These are phyloP conservation scores for Acrobasis repandana DNA, from an alignment of 2,888 invertebrate species.

Conservation along the genomic window DNA sequence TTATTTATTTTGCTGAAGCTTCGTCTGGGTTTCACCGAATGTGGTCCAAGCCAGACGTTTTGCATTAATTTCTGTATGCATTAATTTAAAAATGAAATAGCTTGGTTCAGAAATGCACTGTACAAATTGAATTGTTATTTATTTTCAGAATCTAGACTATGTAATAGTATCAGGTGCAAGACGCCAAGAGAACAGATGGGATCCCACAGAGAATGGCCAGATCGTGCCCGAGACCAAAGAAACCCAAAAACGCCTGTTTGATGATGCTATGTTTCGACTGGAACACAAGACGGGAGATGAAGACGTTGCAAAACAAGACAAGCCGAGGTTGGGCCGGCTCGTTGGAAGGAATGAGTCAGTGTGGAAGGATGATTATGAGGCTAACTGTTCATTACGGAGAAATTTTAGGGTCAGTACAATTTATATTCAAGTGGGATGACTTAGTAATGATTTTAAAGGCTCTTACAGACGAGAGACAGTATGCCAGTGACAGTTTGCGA, in stretches of 20 bases:
- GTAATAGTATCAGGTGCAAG: constrained; percentile 96
- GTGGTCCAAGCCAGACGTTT: no score
- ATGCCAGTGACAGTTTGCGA: no score
- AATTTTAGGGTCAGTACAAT: constrained; percentile 90
- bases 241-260: constrained; percentile 92
- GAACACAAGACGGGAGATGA: constrained; percentile 95
- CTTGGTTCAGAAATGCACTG: no score
- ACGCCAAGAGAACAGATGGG: constrained; percentile 99
- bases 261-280: constrained; percentile 98
- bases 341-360: constrained; percentile 90
- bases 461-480: no score
- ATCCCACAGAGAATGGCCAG: constrained; percentile 97
- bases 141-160: constrained; percentile 95
- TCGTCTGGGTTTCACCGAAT: no score
- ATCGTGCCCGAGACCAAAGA: constrained; percentile 96
- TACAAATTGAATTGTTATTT: no score
- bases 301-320: constrained; percentile 86
- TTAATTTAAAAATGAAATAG: no score
- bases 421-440: neutral
- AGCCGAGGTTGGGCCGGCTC: constrained; percentile 88
- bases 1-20: no score
- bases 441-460: no score
- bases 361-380: constrained; percentile 96
- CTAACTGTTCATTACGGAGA: constrained; percentile 92
- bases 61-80: no score